Conservation (phyloP, 1,140 invertebrate genomes). For the Drosophila jambulina region DNA sequence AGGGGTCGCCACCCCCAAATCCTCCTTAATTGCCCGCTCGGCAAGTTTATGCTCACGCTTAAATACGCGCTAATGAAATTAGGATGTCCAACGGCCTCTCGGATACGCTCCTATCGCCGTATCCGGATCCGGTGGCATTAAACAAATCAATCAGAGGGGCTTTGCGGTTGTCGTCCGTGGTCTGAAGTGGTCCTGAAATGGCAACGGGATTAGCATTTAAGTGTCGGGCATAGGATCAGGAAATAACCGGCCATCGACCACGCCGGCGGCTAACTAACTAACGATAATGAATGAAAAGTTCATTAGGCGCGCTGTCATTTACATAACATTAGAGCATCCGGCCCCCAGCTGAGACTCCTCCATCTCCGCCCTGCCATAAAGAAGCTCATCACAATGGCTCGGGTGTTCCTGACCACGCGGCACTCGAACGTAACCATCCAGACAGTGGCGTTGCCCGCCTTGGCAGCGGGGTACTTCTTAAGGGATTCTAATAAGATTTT, state of each 20-base stretch:
- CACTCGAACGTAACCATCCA: constrained; percentile 2
- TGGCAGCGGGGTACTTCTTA: constrained; percentile 27
- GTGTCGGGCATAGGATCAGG: constrained; percentile 49
- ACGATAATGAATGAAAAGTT: constrained; percentile 83
- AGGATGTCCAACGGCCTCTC: constrained; percentile 56
- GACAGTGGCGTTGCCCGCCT: constrained; percentile 34
- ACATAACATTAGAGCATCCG: constrained; percentile 78
- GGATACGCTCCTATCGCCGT: constrained; percentile 40
- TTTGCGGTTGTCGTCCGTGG: constrained; percentile 59
- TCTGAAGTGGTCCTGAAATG: constrained; percentile 58
- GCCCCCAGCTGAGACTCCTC: not conserved
- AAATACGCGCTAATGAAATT: constrained; percentile 80
- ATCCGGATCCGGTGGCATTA: constrained; percentile 64
- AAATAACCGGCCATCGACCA: constrained; percentile 55
- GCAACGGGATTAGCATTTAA: constrained; percentile 76
- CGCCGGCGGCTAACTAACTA: constrained; percentile 49
- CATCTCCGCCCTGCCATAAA: constrained; percentile 30
- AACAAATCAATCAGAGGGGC: constrained; percentile 80
- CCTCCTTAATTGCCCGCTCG: constrained; percentile 49
- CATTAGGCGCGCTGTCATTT: constrained; percentile 82
- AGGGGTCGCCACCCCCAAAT: constrained; percentile 2
- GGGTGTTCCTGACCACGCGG: constrained; percentile 20
- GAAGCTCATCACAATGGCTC: constrained; percentile 41
- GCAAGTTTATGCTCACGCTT: constrained; percentile 58
- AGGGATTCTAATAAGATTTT: not conserved